Evolutionary conservation across 2,113 vertebrate genomes (phyloP).

Genomic region (Platichthys flesus): DNA sequence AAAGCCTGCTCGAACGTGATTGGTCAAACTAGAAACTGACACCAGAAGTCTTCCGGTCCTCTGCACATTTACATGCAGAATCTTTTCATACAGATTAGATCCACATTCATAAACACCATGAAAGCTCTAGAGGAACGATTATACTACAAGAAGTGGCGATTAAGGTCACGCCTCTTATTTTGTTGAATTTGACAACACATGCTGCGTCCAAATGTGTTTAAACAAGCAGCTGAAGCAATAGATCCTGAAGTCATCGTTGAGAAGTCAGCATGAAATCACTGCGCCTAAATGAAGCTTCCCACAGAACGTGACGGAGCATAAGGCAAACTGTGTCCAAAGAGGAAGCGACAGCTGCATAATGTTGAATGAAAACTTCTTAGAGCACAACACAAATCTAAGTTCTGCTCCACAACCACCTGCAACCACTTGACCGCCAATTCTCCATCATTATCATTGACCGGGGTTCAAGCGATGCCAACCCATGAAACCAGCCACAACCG

Average conservation of each 20-base stretch:
- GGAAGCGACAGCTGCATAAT: constrained; percentile 21
- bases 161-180: too few relatives aligned
- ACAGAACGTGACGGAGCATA: constrained; percentile 13
- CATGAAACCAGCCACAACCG: constrained; percentile 65
- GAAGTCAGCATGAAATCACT: not conserved
- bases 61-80: too few relatives aligned
- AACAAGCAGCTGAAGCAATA: too few relatives aligned
- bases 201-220: too few relatives aligned
- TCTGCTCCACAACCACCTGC: constrained; percentile 72
- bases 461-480: constrained; percentile 66
- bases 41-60: too few relatives aligned
- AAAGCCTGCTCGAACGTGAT: too few relatives aligned
- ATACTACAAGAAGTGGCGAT: too few relatives aligned
- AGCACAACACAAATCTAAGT: constrained; percentile 51
- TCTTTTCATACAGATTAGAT: too few relatives aligned
- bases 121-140: too few relatives aligned
- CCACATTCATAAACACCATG: too few relatives aligned
- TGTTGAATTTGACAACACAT: too few relatives aligned
- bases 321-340: constrained; percentile 5
- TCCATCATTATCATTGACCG: constrained; percentile 65
- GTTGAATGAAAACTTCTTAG: constrained; percentile 30
- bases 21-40: too few relatives aligned
- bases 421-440: constrained; percentile 67
- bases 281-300: not conserved
- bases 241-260: not conserved